Conservation (phyloP, 1,140 invertebrate genomes). For the Phymorhynchus buccinoides region DNA sequence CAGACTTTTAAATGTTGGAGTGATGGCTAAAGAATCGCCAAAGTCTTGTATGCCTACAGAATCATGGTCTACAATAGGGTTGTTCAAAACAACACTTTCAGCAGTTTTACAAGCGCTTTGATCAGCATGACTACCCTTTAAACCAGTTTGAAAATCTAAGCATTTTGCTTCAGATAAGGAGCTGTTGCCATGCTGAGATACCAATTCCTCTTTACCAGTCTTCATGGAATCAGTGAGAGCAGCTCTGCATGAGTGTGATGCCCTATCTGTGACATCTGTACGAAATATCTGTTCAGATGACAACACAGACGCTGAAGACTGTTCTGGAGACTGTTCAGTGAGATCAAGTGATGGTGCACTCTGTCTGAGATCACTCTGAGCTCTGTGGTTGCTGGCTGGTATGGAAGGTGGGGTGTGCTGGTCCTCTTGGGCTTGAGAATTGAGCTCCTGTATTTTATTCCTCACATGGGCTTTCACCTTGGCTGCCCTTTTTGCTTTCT, state of each 20-base stretch:
- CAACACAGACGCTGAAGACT: neutral
- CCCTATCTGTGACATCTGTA: neutral
- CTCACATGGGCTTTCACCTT: constrained; percentile 25
- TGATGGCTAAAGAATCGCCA: constrained; percentile 31
- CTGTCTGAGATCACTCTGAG: neutral
- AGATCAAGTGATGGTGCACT: neutral
- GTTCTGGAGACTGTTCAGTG: neutral
- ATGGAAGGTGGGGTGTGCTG: too few species aligned
- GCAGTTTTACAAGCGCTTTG: neutral
- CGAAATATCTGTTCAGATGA: neutral
- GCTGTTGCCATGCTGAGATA: neutral
- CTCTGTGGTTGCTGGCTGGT: neutral
- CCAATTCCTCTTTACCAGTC: neutral
- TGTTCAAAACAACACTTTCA: neutral
- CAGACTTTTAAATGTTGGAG: constrained; percentile 27
- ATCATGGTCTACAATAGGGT: neutral
- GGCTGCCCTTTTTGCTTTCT: constrained; percentile 26
- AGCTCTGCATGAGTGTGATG: neutral
- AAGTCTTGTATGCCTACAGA: neutral
- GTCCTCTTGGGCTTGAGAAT: neutral
- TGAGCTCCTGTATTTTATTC: constrained; percentile 15
- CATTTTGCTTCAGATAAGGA: neutral
- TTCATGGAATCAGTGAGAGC: neutral
- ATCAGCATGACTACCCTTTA: neutral
- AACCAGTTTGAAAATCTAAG: neutral